A percentile compares a stretch with the other conserved stretches of the same genome.
Evolutionary conservation across 2,113 vertebrate species (phyloP).

Genomic region (Ammodramus savannarum): DNA sequence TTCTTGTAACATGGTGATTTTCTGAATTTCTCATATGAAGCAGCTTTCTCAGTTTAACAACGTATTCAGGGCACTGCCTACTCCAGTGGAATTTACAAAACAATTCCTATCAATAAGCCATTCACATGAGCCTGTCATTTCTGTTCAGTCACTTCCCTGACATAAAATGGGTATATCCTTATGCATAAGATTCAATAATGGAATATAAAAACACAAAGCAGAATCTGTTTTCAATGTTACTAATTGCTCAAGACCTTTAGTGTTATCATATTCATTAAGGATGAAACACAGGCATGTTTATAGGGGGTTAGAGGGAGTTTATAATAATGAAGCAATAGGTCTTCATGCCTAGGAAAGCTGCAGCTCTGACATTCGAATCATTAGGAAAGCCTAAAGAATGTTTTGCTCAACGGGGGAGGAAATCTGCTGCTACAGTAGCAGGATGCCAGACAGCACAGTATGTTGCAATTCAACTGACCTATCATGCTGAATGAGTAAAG

Average conservation of each 20-base stretch:
- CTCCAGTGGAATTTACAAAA: not conserved
- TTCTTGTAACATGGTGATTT: not conserved
- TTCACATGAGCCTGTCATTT: not conserved
- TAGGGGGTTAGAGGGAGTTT: not conserved
- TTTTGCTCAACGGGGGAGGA: constrained; percentile 25
- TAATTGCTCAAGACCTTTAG: not conserved
- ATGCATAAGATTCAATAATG: not conserved
- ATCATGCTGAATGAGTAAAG: constrained; percentile 10
- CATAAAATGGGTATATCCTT: not conserved
- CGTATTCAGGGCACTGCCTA: not conserved
- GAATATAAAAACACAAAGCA: not conserved
- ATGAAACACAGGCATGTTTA: not conserved
- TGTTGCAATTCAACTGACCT: not conserved
- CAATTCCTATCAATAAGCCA: not conserved
- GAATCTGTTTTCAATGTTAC: not conserved
- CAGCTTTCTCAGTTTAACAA: not conserved
- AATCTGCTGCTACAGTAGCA: constrained; percentile 4
- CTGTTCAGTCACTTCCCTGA: not conserved
- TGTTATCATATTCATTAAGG: not conserved
- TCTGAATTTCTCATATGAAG: not conserved
- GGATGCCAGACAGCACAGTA: not conserved
- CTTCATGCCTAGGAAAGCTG: constrained; percentile 52
- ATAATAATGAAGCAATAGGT: constrained; percentile 16
- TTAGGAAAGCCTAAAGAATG: constrained; percentile 54
- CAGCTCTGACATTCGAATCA: constrained; percentile 39